Conservation (phyloP, 2,113 vertebrate species). For the Melanerpes aurifrons region DNA sequence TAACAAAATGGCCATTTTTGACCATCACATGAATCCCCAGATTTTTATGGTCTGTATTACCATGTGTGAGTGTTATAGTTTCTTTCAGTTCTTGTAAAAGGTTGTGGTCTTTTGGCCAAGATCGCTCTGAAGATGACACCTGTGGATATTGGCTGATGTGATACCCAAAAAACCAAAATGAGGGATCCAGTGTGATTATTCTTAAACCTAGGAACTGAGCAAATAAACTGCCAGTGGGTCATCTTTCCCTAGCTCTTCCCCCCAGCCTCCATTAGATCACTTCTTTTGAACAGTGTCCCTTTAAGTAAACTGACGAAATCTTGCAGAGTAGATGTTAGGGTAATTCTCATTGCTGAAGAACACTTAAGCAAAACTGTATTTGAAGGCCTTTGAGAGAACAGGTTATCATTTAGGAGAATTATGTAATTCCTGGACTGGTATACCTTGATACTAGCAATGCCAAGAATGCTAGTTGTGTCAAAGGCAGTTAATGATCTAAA, state of each 20-base stretch:
- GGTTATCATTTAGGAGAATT: not conserved
- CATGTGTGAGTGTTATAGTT: not conserved
- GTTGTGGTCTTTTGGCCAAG: not conserved
- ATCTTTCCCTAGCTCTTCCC: not conserved
- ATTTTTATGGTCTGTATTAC: not conserved
- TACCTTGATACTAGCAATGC: not conserved
- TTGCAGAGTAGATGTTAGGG: not conserved
- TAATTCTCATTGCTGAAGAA: not conserved
- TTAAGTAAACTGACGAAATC: not conserved
- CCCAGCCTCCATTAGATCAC: fast-evolving
- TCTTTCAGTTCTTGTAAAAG: not conserved
- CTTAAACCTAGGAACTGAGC: not conserved
- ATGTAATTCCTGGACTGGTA: not conserved
- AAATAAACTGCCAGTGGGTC: not conserved
- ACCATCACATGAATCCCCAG: not conserved
- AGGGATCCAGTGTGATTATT: not conserved
- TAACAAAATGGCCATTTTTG: not conserved
- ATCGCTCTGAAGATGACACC: not conserved
- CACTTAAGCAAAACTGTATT: not conserved
- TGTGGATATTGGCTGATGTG: not conserved
- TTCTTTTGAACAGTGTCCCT: not conserved
- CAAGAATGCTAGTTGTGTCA: not conserved
- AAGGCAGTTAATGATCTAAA: not conserved
- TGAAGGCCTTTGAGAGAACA: not conserved
- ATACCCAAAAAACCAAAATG: not conserved